Evolutionary conservation across 2,113 vertebrate genomes (phyloP), one percentile per base, ranked within the genome.

Genomic region (Cyprinodon brontotheroides): DNA sequence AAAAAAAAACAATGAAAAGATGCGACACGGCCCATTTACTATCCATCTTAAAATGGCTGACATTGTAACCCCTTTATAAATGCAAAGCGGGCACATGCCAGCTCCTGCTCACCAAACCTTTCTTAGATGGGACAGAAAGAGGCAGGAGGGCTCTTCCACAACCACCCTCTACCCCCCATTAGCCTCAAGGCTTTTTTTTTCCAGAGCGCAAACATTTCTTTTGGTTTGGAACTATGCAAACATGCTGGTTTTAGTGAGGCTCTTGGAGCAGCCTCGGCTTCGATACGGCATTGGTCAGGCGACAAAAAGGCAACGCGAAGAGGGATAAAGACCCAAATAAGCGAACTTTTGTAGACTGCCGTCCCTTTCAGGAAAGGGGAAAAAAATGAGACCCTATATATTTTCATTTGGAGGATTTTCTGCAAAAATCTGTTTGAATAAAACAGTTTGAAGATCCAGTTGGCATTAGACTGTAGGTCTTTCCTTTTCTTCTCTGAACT

Each of bases 31-130:
- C 89, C 88, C 91, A 87, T 90, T 93, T 88, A 87, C 85, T 86
- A 91, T 91, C 90, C 89, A 89, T 88, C 82, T 85, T 93, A 94
- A 94, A 93, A 94, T 93, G 92, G 93, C 93, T 91, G 93, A 91
- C 92, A 90, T 89, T 86, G 89, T 73, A 91, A 85, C 79, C 89
- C 85, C 79, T 75, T 88, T 53, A 75, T 29, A 81, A 89, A 77
- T 86, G 89, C 88, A 91, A 90, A 82, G 77, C 81, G 82, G 81
- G 87, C 78, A 81, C 92, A 91, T 84, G 88, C 92, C 91, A 88
- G 80, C 86, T 89, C 89, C 92, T 92, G 87, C 89, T 91, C 89
- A 92, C 87, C 89, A 84, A 88, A 92, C 82, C 81, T 82, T 82
- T 89, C 84, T 88, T 88, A 73, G 80, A 82, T 78, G 85, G 91